Evolutionary conservation across 1,140 invertebrate species (phyloP), one percentile per base, ranked within the genome.

Genomic region (Coptotermes formosanus): DNA sequence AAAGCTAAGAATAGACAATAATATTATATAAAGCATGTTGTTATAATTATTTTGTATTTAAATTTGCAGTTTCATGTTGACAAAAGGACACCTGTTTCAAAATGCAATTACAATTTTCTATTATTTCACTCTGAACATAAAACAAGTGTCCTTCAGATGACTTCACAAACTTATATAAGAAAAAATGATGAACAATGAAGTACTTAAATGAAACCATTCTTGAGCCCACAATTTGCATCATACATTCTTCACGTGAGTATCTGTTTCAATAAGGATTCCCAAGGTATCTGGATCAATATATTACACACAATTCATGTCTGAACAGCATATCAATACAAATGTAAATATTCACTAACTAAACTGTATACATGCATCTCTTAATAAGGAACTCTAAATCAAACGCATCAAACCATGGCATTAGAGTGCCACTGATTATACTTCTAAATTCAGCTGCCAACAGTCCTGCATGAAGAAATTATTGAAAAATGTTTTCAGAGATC

Each of bases 181-280:
- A 19, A 23, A 48, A 38, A 84, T 30, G 48, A 84, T 59, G 23
- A 55, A 32, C 59, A 2, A 32, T 59, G n/a, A 84, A 9, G 48
- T 55, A n/a, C 32, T 25, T 25, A n/a, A 83, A 55, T 45, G 82
- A 84, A 84, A 84, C 86, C 86, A 87, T 85, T 87, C 86, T 87
- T 86, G 85, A 86, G 75, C 85, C 55, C 44, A 55, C 64, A 48
- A 44, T 45, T 21, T 64, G 85, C 85, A 30, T 75, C 64, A 75
- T 12, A 69, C 64, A 30, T n/a, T 30, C 3, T 55, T 55, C 52
- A 55, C 8, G 12, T 64, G 59, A 19, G 59, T 64, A 64, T 64
- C 59, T 75, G n/a, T 30, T 75, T n/a, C 25, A 75, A n/a, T n/a
- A 75, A 75, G 14, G 30, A 75, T 75, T 75, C n/a, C 64, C 64